Evolutionary conservation across 1,140 invertebrate genomes (phyloP).

Genomic region (Matsumurasca onukii): DNA sequence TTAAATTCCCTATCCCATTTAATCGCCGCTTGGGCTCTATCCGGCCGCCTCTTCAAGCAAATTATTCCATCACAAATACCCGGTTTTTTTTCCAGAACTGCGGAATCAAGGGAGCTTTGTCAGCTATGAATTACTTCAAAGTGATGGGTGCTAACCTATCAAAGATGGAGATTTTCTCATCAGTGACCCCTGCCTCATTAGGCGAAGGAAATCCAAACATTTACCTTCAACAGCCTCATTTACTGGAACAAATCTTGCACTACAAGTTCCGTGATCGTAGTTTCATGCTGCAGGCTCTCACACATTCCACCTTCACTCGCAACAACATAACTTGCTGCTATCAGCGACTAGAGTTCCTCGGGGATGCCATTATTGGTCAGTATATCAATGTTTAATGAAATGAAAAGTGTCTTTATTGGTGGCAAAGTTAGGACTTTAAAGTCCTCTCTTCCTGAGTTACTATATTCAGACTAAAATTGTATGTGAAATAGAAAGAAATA

Average conservation of each 20-base stretch:
- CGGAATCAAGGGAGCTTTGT: constrained; percentile 58
- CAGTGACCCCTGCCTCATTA: background rate
- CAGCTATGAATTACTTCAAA: constrained; percentile 71
- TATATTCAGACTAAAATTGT: too few species aligned
- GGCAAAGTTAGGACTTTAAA: too few species aligned
- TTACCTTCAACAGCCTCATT: background rate
- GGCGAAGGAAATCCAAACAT: background rate
- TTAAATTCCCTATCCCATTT: too few species aligned
- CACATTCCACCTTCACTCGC: constrained; percentile 86
- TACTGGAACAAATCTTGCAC: constrained; percentile 1
- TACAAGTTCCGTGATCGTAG: constrained; percentile 6
- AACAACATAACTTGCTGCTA: constrained; percentile 89
- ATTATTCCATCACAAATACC: too few species aligned
- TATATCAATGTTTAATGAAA: background rate
- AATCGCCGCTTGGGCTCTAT: too few species aligned
- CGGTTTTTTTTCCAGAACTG: constrained; percentile 51
- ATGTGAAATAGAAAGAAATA: too few species aligned
- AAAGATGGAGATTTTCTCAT: background rate
- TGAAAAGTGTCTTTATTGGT: too few species aligned
- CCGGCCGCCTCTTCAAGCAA: too few species aligned
- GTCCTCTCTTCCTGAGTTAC: too few species aligned
- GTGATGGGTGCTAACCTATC: constrained; percentile 54
- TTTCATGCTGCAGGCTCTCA: constrained; percentile 76
- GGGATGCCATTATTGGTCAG: constrained; percentile 83
- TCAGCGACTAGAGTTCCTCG: constrained; percentile 92